Percentiles rank a stretch among this genome's conserved stretches.
Conservation (phyloP, 2,113 vertebrate species). For the Pseudorasbora parva region DNA sequence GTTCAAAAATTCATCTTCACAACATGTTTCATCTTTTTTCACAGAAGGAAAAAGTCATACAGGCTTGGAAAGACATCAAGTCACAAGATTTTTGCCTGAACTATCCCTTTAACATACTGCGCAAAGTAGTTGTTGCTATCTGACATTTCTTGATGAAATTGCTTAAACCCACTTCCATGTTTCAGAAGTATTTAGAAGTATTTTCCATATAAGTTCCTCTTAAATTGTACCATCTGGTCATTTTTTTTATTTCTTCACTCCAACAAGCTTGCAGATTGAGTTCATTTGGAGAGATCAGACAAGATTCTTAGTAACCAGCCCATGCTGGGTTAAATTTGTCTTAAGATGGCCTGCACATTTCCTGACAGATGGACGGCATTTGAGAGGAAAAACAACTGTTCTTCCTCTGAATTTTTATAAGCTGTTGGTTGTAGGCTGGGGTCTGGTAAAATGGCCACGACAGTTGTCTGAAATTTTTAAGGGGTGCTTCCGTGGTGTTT, state of each 20-base stretch:
- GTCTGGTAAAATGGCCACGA: not conserved
- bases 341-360: conserved; percentile 32
- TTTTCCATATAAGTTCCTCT: conserved; percentile 27
- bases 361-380: conserved; percentile 48
- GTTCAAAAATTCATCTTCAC: not conserved
- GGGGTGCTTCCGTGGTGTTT: too few relatives aligned
- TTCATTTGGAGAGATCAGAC: conserved; percentile 43
- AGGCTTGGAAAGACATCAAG: not conserved
- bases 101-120: not conserved
- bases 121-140: not conserved
- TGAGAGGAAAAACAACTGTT: conserved; percentile 41
- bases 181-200: not conserved
- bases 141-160: conserved; percentile 12
- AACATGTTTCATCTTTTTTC: not conserved
- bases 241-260: conserved; percentile 25
- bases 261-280: conserved; percentile 41
- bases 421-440: conserved; percentile 11
- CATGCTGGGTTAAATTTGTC: conserved; percentile 46
- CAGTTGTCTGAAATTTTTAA: conserved; percentile 9
- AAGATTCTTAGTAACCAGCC: conserved; percentile 36
- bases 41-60: not conserved
- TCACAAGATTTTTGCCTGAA: not conserved
- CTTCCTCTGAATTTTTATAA: conserved; percentile 25
- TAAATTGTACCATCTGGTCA: conserved; percentile 52
- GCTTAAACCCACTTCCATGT: conserved; percentile 4